A percentile compares a stretch with the other conserved stretches of the same genome.
phyloP scores from a whole-genome alignment of 2,113 vertebrate genomes.

The Eira barbara region DNA sequence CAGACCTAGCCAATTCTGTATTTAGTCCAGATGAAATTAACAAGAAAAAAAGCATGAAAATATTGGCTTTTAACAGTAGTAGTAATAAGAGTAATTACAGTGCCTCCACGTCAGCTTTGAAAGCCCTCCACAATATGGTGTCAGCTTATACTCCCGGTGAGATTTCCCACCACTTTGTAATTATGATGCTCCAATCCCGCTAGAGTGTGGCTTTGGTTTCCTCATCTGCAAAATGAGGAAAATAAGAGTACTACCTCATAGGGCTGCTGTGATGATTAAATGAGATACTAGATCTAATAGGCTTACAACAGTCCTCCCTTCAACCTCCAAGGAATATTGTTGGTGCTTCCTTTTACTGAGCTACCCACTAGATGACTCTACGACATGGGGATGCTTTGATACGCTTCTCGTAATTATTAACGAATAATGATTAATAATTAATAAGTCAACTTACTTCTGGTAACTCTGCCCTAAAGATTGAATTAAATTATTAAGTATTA shows the following conservation, averaged over 20 bases:
- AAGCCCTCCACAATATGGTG: not conserved
- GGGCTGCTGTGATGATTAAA: not conserved
- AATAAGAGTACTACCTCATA: not conserved
- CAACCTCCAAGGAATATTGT: not conserved
- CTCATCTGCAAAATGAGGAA: not conserved
- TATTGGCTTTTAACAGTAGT: not conserved
- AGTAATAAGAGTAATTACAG: not conserved
- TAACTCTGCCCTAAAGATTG: not conserved
- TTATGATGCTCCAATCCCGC: not conserved
- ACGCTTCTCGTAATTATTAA: not conserved
- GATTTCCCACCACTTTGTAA: not conserved
- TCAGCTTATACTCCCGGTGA: not conserved
- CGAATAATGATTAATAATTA: not conserved
- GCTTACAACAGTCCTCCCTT: not conserved
- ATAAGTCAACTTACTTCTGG: not conserved
- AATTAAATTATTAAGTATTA: conserved; percentile 14
- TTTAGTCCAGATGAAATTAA: not conserved
- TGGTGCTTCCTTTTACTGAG: not conserved
- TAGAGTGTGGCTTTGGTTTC: not conserved
- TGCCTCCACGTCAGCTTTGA: not conserved
- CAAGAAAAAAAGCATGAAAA: not conserved
- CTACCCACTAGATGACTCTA: not conserved
- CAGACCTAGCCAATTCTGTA: not conserved
- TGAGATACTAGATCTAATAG: not conserved
- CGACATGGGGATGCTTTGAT: not conserved